Evolutionary conservation across 2,888 invertebrate genomes (phyloP).

Genomic region (Trichopoda pennipes): DNA sequence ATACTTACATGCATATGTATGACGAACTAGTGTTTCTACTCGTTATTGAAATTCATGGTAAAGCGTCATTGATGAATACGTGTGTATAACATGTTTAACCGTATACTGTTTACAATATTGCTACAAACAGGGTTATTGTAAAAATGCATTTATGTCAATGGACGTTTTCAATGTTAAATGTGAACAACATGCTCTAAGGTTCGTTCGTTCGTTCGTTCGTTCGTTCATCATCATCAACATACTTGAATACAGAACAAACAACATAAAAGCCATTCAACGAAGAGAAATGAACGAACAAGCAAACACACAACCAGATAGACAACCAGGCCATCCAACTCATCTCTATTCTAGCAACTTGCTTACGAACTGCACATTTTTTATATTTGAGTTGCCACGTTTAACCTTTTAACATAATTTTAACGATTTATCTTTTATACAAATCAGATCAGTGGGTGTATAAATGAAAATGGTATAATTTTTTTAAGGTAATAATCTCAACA

Average conservation of each 20-base stretch:
- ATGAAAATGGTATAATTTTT: too few relatives aligned
- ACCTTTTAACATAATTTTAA: too few relatives aligned
- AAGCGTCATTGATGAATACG: background rate
- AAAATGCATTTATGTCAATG: conserved; percentile 77
- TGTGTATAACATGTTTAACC: background rate
- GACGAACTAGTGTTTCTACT: too few relatives aligned
- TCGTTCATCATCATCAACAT: too few relatives aligned
- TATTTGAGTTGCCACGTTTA: too few relatives aligned
- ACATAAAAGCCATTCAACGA: background rate
- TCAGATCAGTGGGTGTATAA: too few relatives aligned
- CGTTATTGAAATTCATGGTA: background rate
- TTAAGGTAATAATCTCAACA: too few relatives aligned
- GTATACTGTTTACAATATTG: conserved; percentile 33
- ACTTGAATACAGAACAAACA: too few relatives aligned
- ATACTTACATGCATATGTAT: too few relatives aligned
- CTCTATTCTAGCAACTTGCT: background rate
- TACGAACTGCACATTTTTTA: background rate
- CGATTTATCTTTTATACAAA: too few relatives aligned
- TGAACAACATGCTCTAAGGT: conserved; percentile 65
- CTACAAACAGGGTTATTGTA: conserved; percentile 41
- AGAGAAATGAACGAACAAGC: background rate
- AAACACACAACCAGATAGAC: background rate
- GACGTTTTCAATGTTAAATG: conserved; percentile 77
- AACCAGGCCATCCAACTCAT: background rate
- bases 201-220: too few relatives aligned